phyloP scores from a whole-genome alignment of 2,888 invertebrate genomes.

The Cataglyphis altisquamis region DNA sequence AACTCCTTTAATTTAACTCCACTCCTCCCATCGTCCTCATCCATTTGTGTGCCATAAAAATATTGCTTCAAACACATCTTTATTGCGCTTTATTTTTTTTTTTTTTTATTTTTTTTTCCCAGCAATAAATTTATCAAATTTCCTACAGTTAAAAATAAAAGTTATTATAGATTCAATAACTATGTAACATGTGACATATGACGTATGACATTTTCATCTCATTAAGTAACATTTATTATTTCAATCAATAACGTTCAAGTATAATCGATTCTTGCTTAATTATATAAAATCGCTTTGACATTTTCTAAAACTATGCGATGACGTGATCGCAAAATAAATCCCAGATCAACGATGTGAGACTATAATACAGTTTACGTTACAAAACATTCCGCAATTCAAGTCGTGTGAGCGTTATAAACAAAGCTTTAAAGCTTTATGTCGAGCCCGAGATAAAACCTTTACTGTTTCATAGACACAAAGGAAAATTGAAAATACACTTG shows the following conservation, averaged over 20 bases:
- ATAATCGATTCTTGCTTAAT: not conserved
- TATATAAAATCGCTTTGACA: not conserved
- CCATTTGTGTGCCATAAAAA: not conserved
- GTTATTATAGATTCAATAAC: not conserved
- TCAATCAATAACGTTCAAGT: not conserved
- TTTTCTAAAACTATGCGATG: slow-evolving; percentile 30
- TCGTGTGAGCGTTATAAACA: slow-evolving; percentile 19
- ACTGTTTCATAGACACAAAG: not conserved
- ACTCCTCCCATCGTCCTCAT: not conserved
- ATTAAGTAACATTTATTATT: not conserved
- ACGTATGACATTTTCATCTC: not conserved
- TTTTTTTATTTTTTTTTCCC: no score
- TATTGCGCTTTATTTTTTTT: not conserved
- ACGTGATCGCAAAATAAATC: slow-evolving; percentile 7
- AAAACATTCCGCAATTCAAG: slow-evolving; percentile 5
- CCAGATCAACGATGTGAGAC: not conserved
- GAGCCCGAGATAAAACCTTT: slow-evolving; percentile 11
- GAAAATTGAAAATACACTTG: slow-evolving; percentile 9
- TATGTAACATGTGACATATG: not conserved
- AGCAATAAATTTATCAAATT: not conserved
- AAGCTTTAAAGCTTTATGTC: slow-evolving; percentile 36
- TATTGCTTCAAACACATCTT: not conserved
- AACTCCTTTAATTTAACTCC: slow-evolving; percentile 7
- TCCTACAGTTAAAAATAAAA: not conserved
- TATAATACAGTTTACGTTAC: slow-evolving; percentile 25